phyloP scores from a whole-genome alignment of 2,888 invertebrate genomes.

The Synanthedon andrenaeformis region DNA sequence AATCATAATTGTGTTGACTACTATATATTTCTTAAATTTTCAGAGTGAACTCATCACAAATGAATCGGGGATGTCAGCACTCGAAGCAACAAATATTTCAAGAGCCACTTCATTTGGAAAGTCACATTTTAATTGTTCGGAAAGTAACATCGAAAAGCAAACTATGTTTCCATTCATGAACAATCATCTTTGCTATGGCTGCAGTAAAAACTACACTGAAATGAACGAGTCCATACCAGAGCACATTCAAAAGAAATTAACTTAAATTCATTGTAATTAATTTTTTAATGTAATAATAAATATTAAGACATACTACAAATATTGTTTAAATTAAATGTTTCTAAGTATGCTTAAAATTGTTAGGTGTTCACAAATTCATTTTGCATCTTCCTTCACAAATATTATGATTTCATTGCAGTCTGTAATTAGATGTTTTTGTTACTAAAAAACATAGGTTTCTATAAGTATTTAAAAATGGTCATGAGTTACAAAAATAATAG shows the following conservation, averaged over 20 bases:
- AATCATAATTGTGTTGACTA: not conserved
- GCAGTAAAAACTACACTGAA: slow-evolving; percentile 47
- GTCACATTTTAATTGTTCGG: slow-evolving; percentile 3
- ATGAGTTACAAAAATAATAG: too few species aligned
- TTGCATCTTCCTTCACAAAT: not conserved
- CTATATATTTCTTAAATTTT: slow-evolving; percentile 20
- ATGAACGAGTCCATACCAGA: slow-evolving; percentile 19
- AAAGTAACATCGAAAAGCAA: slow-evolving; percentile 10
- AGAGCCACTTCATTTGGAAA: slow-evolving; percentile 36
- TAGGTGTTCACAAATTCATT: not conserved
- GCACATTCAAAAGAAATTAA: slow-evolving; percentile 10
- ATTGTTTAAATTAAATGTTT: slow-evolving; percentile 1
- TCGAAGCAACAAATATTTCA: slow-evolving; percentile 74
- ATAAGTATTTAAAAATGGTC: too few species aligned
- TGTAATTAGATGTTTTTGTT: not conserved
- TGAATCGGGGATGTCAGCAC: slow-evolving; percentile 58
- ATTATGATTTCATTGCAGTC: not conserved
- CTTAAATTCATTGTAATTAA: not conserved
- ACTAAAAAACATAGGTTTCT: too few species aligned
- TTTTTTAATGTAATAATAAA: slow-evolving; percentile 1
- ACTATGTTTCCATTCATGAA: slow-evolving; percentile 40
- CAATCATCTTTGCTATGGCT: slow-evolving; percentile 44
- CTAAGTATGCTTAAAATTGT: not conserved
- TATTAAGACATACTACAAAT: slow-evolving; percentile 3
- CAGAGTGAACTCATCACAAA: slow-evolving; percentile 59